A percentile compares a stretch with the other conserved stretches of the same genome.
Conservation (phyloP, 2,113 vertebrate genomes). For the Rafetus swinhoei region DNA sequence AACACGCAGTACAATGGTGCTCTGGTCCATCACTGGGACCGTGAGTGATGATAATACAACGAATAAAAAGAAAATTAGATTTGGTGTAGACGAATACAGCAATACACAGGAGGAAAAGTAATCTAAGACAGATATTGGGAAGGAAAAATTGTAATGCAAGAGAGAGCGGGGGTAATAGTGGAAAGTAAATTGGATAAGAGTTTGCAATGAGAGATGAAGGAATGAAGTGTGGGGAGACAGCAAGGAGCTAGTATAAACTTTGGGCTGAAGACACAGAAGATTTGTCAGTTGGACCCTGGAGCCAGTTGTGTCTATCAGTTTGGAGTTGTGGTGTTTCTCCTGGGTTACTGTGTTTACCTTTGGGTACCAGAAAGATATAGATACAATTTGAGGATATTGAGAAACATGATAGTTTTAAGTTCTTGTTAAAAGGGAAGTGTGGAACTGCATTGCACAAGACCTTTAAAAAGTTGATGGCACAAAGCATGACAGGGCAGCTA, state of each 20-base stretch:
- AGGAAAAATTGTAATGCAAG: neutral
- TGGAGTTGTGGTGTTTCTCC: neutral
- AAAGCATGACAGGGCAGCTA: neutral
- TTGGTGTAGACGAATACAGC: neutral
- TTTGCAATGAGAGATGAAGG: neutral
- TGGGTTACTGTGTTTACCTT: neutral
- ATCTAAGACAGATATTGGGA: neutral
- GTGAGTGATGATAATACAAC: too few species aligned
- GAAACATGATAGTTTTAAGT: neutral
- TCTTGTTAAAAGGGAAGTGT: neutral
- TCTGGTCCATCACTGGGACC: too few species aligned
- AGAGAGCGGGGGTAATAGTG: neutral
- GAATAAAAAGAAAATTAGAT: neutral
- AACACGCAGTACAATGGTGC: too few species aligned
- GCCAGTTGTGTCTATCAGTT: neutral
- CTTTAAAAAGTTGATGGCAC: neutral
- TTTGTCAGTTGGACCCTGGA: neutral
- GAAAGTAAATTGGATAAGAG: rapidly evolving
- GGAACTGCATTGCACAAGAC: neutral
- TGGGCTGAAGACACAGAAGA: neutral
- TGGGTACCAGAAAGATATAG: neutral
- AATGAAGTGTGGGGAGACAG: neutral
- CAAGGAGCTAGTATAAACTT: neutral
- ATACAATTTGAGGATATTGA: neutral
- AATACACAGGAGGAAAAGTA: neutral